Evolutionary conservation across 2,888 invertebrate genomes (phyloP), one percentile per base, ranked within the genome.

Genomic region (Parthenolecanium corni): DNA sequence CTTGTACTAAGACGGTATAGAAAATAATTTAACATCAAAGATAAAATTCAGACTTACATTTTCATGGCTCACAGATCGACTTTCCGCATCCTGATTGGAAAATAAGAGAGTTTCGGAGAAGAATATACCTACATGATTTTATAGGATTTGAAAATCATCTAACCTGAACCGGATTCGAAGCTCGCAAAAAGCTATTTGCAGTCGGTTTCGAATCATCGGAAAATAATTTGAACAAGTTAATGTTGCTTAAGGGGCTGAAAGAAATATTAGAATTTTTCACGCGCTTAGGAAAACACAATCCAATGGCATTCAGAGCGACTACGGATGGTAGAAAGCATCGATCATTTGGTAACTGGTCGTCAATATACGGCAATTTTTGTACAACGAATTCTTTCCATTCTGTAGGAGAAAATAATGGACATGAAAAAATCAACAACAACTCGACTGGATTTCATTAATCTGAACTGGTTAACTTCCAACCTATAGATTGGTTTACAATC

Each of bases 301-400:
- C 70, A 66, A 68, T 69, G 5, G 75, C 72, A 69, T 79, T 78
- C 11, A 73, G 69, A 58, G 77, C 76, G 66, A 80, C 70, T 24
- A 80, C 66, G 46, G 79, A 79, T 65, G 79, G 76, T 56, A 77
- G 70, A 61, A 79, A 70, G 66, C 75, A 73, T 65, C 71, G 66
- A 57, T 70, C 70, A 65, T 72, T 69, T 51, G 70, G 69, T 44
- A 75, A 71, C 73, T 79, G 79, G 64, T 76, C 74, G 56, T 75
- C 73, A 64, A 79, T 71, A 67, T 74, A 71, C 64, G 73, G 72
- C 69, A 75, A 70, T 66, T 74, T 71, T 52, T 71, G 71, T 62
- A 71, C 68, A 66, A 70, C 72, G 69, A 74, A 75, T 66, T 73
- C 71, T 66, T 72, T 70, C 70, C 72, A 72, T 53, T 74, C 76